Base-by-base conservation (phyloP, 2,888 invertebrate genomes). In the Caenorhabditis sp. region DNA sequence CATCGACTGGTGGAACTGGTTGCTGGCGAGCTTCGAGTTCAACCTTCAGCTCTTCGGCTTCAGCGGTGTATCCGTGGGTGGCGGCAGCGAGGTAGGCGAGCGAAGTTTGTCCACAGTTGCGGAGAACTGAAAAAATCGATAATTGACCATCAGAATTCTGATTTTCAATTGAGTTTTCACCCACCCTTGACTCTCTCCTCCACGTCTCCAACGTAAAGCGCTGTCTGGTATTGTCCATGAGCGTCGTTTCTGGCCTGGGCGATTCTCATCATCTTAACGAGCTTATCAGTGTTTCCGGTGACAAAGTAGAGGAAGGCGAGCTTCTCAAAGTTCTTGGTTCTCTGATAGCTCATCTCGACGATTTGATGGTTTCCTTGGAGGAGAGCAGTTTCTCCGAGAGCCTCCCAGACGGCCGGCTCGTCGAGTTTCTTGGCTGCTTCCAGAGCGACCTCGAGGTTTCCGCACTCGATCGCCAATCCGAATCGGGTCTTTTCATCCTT, bases 271-370 rank as follows among this genome's bases (percentile, higher is more conserved):
- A 99, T 99, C 93, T 98, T 98, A 85, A 95, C 94, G 84, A 99
- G 93, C 92, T 99, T 99, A 80, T 98, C 98, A 90, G 97, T 93
- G 93, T 99, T 99, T 13, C 99, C 99, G 18, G 99, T 99, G 56
- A 91, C 96, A 50, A 99, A 94, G 93, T 99, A 99, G 51, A 99
- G 94, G 94, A 99, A 99, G 18, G 97, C 96, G 0, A 99, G 94
- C 93, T 98, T 98, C 93, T 99, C 98, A 92, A 99, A 99, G 93
- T 98, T 98, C 93, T 99, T 99, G 0, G 98, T 99, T 83, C 98
- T 95, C 92, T 99, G 98, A 93, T 99, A 99, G 91, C 98, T 97
- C 97, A 99, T 98, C 93, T 99, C 99, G 0, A 99, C 98, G 61
- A 96, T 94, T 92, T 94, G 93, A 68, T 87, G 87, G 53, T 87